A percentile compares a stretch with the other conserved stretches of the same genome.
Conservation (phyloP, 2,797 vertebrate genomes). For the Halcyon smyrnensis region DNA sequence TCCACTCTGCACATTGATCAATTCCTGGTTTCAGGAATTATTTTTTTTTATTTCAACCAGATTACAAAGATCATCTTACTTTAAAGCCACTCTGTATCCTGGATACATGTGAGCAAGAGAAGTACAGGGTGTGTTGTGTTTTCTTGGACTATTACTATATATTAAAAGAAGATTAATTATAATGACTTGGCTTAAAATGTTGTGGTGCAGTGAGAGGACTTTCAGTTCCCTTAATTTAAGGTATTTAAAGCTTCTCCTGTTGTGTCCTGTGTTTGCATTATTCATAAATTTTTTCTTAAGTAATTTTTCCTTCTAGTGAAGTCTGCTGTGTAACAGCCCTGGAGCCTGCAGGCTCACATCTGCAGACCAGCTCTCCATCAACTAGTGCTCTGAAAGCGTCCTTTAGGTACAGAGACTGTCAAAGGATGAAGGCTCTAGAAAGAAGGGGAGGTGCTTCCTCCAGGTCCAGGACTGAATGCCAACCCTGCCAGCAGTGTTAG, state of each 20-base stretch:
- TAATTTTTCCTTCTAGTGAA: slow-evolving; percentile 7
- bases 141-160: slow-evolving; percentile 3
- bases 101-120: neutral
- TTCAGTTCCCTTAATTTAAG: neutral
- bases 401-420: neutral
- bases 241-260: neutral
- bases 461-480: neutral
- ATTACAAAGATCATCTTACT: neutral
- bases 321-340: neutral
- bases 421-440: neutral
- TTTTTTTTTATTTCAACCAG: neutral
- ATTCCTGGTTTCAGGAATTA: neutral
- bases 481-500: neutral
- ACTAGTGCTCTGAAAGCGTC: neutral
- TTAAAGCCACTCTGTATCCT: neutral
- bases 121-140: neutral
- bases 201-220: neutral
- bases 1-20: neutral
- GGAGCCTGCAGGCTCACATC: neutral
- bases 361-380: neutral
- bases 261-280: neutral
- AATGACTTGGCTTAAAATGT: neutral
- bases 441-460: rapidly evolving
- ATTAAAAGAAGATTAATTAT: slow-evolving; percentile 47
- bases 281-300: neutral